Evolutionary conservation across 2,113 vertebrate genomes (phyloP).

Genomic region (Hymenochirus boettgeri): DNA sequence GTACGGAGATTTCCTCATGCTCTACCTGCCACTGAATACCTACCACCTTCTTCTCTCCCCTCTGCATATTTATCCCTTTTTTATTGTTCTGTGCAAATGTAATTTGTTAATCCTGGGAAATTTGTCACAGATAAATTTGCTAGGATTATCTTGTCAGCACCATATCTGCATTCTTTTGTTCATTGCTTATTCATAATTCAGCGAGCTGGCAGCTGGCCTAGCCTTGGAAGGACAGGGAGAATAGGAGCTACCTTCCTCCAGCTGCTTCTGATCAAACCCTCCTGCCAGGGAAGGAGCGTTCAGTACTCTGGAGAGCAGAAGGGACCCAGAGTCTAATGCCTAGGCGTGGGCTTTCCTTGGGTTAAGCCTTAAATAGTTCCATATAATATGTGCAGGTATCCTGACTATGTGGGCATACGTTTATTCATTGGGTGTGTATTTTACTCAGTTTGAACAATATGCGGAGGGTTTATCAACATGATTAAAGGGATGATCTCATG

Average conservation of each 20-base stretch:
- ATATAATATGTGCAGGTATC: background rate
- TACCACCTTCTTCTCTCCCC: constrained; percentile 30
- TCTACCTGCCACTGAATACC: constrained; percentile 35
- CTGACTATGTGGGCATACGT: too few relatives aligned
- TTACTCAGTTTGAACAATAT: too few relatives aligned
- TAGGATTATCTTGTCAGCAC: constrained; percentile 87
- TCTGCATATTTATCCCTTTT: constrained; percentile 60
- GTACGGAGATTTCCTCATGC: constrained; percentile 18
- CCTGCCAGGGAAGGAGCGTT: constrained; percentile 14
- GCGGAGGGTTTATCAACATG: too few relatives aligned
- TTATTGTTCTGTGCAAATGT: constrained; percentile 85
- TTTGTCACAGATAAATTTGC: constrained; percentile 90
- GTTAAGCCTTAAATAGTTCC: background rate
- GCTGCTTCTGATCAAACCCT: constrained; percentile 73
- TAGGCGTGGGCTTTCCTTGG: background rate
- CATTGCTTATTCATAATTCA: constrained; percentile 88
- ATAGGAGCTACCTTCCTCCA: constrained; percentile 80
- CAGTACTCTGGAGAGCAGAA: background rate
- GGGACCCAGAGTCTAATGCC: background rate
- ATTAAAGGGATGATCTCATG: too few relatives aligned
- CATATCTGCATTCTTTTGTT: constrained; percentile 86
- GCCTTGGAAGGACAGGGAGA: constrained; percentile 55
- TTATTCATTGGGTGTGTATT: too few relatives aligned
- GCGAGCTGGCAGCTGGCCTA: constrained; percentile 79
- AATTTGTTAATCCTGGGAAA: constrained; percentile 87